Conservation (phyloP, 2,888 invertebrate species). For the Scotopteryx bipunctaria region DNA sequence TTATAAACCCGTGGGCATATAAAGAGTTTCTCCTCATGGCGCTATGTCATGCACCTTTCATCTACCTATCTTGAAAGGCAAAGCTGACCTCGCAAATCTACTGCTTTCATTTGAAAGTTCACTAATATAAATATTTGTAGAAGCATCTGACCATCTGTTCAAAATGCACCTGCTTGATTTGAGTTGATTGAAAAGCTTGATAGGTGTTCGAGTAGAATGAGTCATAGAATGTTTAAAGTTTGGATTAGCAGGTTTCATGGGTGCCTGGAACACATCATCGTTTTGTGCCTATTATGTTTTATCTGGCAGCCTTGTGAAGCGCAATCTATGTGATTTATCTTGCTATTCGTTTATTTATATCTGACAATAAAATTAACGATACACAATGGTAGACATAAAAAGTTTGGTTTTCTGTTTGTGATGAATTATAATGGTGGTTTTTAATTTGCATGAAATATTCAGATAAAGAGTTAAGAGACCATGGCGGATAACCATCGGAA, state of each 20-base stretch:
- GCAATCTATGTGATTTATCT: conserved; percentile 52
- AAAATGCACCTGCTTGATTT: conserved; percentile 13
- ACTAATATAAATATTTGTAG: conserved; percentile 32
- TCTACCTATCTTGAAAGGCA: conserved; percentile 31
- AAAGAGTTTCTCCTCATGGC: conserved; percentile 6
- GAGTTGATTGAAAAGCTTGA: conserved; percentile 17
- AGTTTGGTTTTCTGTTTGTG: conserved; percentile 43
- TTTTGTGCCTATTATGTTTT: conserved; percentile 47
- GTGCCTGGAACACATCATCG: conserved; percentile 41
- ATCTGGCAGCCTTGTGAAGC: conserved; percentile 40
- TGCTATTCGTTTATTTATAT: conserved; percentile 53
- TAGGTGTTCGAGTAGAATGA: conserved; percentile 6
- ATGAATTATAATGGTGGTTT: conserved; percentile 40
- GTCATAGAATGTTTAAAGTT: conserved; percentile 13
- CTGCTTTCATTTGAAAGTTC: conserved; percentile 37
- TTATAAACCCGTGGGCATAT: conserved; percentile 25
- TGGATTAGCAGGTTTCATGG: conserved; percentile 16
- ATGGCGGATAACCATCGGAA: conserved; percentile 31
- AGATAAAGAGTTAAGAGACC: conserved; percentile 32
- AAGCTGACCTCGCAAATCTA: conserved; percentile 35
- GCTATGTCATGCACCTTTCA: conserved; percentile 1
- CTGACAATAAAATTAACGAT: conserved; percentile 56
- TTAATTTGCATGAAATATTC: conserved; percentile 37
- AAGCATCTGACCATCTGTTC: conserved; percentile 2
- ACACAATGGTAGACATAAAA: conserved; percentile 47